These are phyloP conservation scores for Hemichromis elongatus DNA, from an alignment of 2,113 vertebrate species.

Conservation along the genomic window DNA sequence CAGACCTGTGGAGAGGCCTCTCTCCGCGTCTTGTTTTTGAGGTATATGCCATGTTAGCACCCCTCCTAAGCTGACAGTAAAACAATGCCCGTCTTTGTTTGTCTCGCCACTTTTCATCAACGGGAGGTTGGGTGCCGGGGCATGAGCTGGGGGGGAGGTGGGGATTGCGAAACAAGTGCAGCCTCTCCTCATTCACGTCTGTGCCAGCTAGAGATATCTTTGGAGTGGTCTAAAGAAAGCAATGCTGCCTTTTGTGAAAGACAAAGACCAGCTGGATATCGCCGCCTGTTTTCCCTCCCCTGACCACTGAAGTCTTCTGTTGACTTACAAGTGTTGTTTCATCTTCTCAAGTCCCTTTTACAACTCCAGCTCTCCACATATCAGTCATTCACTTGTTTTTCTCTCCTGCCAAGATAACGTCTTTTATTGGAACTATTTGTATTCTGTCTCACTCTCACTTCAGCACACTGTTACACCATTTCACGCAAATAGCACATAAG, in stretches of 20 bases:
- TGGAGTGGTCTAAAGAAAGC: slow-evolving; percentile 36
- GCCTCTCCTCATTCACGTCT: slow-evolving; percentile 26
- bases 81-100: slow-evolving; percentile 70
- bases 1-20: slow-evolving; percentile 25
- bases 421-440: not conserved
- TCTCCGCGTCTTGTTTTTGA: slow-evolving; percentile 40
- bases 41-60: slow-evolving; percentile 37
- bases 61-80: slow-evolving; percentile 13
- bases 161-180: slow-evolving; percentile 40
- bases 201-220: slow-evolving; percentile 47
- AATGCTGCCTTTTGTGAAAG: slow-evolving; percentile 15
- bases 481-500: not conserved
- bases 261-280: slow-evolving; percentile 10
- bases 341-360: not conserved
- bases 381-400: slow-evolving; percentile 5
- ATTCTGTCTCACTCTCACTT: not conserved
- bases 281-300: not conserved
- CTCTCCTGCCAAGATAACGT: not conserved
- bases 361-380: not conserved
- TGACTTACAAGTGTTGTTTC: slow-evolving; percentile 43
- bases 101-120: slow-evolving; percentile 38
- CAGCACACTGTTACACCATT: not conserved
- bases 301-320: slow-evolving; percentile 7
- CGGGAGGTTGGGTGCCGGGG: slow-evolving; percentile 13
- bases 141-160: slow-evolving; percentile 8